Percentiles rank a stretch among this genome's conserved stretches.
Conservation (phyloP, 1,140 invertebrate genomes). For the Drosophila setifemur region DNA sequence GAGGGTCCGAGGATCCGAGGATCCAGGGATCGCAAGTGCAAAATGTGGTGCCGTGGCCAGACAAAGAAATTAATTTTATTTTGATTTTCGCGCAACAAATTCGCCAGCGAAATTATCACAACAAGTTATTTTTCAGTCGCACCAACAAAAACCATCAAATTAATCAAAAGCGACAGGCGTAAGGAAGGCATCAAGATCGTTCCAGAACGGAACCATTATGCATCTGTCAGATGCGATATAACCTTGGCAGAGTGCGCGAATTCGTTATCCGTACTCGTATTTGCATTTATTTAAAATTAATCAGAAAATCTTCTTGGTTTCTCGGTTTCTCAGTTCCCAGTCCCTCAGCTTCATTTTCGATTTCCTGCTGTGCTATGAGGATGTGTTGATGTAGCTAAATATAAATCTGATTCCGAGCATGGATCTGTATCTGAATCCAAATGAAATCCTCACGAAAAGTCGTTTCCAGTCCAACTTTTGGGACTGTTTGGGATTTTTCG, state of each 20-base stretch:
- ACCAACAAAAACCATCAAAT: constrained; percentile 51
- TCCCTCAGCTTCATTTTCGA: constrained; percentile 37
- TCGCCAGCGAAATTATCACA: constrained; percentile 71
- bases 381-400: constrained; percentile 14
- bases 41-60: not conserved
- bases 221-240: constrained; percentile 56
- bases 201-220: constrained; percentile 2
- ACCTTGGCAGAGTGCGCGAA: constrained; percentile 41
- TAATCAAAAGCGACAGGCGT: constrained; percentile 75
- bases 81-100: constrained; percentile 79
- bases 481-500: too few species aligned
- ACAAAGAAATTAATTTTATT: constrained; percentile 76
- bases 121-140: constrained; percentile 72
- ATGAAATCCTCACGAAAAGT: too few species aligned
- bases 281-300: constrained; percentile 71
- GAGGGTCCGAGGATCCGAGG: not conserved
- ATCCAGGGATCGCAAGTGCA: constrained; percentile 18
- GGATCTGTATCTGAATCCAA: too few species aligned
- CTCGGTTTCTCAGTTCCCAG: not conserved
- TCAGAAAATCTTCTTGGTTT: constrained; percentile 36
- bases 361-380: constrained; percentile 54
- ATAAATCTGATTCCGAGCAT: too few species aligned
- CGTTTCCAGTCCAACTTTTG: too few species aligned
- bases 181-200: constrained; percentile 44
- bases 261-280: constrained; percentile 33